Percentiles rank a stretch among this genome's conserved stretches.
Conservation (phyloP, 2,888 invertebrate genomes). For the Melinaea marsaeus region DNA sequence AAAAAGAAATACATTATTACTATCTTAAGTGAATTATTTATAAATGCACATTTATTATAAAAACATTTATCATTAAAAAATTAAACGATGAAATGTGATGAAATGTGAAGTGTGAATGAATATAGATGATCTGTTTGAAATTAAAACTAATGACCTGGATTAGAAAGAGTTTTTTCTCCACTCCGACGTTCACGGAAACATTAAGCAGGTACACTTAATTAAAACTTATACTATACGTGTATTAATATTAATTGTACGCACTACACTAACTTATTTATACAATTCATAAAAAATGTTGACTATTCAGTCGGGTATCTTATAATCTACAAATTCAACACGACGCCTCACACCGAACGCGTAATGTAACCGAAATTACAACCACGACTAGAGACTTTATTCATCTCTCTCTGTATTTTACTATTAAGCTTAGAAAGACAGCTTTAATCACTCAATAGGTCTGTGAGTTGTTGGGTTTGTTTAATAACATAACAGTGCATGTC, state of each 20-base stretch:
- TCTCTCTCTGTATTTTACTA: slow-evolving; percentile 22
- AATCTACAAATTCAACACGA: slow-evolving; percentile 47
- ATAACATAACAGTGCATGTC: neutral
- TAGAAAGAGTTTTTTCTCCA: neutral
- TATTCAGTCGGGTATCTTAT: slow-evolving; percentile 76
- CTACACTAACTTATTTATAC: slow-evolving; percentile 52
- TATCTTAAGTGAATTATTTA: neutral
- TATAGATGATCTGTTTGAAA: neutral
- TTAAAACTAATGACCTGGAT: neutral
- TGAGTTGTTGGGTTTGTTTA: too few species aligned
- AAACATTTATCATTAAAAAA: neutral
- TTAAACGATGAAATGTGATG: neutral
- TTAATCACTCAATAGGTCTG: neutral
- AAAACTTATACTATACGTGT: slow-evolving; percentile 15
- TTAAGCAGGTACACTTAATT: slow-evolving; percentile 21
- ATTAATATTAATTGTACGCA: slow-evolving; percentile 37
- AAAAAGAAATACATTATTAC: slow-evolving; percentile 10
- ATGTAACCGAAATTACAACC: slow-evolving; percentile 21
- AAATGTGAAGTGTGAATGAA: neutral
- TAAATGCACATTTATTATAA: neutral
- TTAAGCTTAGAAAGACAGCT: neutral
- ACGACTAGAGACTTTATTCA: slow-evolving; percentile 20
- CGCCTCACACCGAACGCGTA: slow-evolving; percentile 26
- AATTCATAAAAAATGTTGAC: slow-evolving; percentile 71
- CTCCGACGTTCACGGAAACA: slow-evolving; percentile 7